Evolutionary conservation across 2,888 invertebrate species (phyloP).

Genomic region (Agonum fuliginosum): DNA sequence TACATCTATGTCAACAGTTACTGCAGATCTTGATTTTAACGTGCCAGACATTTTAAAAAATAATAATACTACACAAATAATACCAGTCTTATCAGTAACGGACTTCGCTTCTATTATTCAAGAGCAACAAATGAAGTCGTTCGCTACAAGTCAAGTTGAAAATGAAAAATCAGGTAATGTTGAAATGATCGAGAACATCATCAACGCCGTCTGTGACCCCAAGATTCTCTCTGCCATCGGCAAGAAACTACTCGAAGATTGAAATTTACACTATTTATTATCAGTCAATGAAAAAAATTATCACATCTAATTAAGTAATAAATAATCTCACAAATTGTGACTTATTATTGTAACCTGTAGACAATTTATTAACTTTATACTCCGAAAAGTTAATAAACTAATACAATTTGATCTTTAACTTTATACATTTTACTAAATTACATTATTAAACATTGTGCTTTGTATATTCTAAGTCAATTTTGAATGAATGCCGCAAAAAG

Average conservation of each 20-base stretch:
- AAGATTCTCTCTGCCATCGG: constrained; percentile 75
- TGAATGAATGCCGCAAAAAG: no score
- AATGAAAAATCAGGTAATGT: constrained; percentile 69
- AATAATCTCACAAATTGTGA: no score
- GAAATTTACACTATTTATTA: constrained; percentile 21
- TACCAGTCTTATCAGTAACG: constrained; percentile 60
- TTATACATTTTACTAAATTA: no score
- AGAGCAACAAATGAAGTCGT: constrained; percentile 67
- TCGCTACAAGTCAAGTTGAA: constrained; percentile 71
- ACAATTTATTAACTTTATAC: no score
- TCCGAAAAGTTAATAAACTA: no score
- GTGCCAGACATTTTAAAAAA: not conserved
- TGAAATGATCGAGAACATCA: constrained; percentile 73
- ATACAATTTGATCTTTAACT: no score
- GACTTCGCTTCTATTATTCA: constrained; percentile 65
- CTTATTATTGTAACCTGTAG: no score
- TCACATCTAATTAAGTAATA: constrained; percentile 14
- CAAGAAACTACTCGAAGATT: constrained; percentile 67
- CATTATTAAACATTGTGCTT: no score
- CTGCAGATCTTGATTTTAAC: no score
- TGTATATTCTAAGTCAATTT: no score
- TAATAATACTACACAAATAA: not conserved
- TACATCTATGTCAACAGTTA: constrained; percentile 65
- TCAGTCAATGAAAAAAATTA: constrained; percentile 22
- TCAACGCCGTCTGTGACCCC: constrained; percentile 81